phyloP scores from a whole-genome alignment of 2,888 invertebrate species.

The Leptinotarsa rubiginosa region DNA sequence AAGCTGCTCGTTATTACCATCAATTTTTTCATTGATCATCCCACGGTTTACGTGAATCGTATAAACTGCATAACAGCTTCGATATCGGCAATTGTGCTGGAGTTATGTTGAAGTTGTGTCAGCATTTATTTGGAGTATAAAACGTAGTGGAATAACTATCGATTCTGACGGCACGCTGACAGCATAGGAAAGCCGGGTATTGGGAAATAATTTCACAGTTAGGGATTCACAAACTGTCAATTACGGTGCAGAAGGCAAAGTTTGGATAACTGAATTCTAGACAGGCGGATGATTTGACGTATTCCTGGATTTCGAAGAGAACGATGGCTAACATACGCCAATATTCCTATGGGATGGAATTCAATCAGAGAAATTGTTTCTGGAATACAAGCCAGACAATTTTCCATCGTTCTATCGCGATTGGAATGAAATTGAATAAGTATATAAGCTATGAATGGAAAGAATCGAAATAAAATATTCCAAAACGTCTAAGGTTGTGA shows the following conservation, averaged over 20 bases:
- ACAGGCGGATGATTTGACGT: slow-evolving; percentile 17
- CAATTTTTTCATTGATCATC: slow-evolving; percentile 38
- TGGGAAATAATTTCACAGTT: slow-evolving; percentile 41
- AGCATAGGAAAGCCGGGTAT: slow-evolving; percentile 40
- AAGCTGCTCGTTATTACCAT: slow-evolving; percentile 32
- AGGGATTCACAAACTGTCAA: slow-evolving; percentile 33
- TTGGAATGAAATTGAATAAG: too few relatives aligned
- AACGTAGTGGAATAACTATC: slow-evolving; percentile 40
- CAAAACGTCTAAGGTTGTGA: too few relatives aligned
- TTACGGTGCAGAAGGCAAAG: slow-evolving; percentile 19
- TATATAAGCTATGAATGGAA: too few relatives aligned
- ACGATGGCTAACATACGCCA: background rate
- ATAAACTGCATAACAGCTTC: slow-evolving; percentile 31
- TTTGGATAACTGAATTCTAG: slow-evolving; percentile 18
- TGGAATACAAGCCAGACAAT: background rate
- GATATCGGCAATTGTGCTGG: slow-evolving; percentile 37
- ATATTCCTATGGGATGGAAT: background rate
- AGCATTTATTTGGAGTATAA: slow-evolving; percentile 37
- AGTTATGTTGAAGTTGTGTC: slow-evolving; percentile 36
- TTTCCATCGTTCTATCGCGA: background rate
- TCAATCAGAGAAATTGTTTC: background rate
- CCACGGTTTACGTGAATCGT: slow-evolving; percentile 28
- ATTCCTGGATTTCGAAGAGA: slow-evolving; percentile 7
- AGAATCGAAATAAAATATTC: too few relatives aligned
- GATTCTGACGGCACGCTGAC: slow-evolving; percentile 47